A percentile compares a stretch with the other conserved stretches of the same genome.
These are phyloP conservation scores for Rhynchopsitta pachyrhyncha DNA, from an alignment of 2,113 vertebrate genomes.

Conservation along the genomic window DNA sequence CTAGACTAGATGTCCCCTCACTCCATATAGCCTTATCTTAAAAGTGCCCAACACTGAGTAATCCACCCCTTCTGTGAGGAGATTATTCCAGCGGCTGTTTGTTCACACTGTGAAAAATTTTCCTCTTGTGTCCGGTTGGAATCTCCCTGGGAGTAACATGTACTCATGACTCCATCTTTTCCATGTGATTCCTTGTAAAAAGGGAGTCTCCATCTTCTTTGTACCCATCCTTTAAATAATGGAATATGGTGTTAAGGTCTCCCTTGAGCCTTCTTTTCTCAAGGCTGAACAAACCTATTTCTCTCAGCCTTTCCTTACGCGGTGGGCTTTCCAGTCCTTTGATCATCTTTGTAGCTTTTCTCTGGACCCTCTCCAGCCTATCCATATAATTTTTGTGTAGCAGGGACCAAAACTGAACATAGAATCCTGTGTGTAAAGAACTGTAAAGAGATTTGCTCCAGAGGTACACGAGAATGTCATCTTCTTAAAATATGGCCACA, in stretches of 20 bases:
- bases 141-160: not conserved
- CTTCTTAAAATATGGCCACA: not conserved
- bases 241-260: not conserved
- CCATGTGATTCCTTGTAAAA: not conserved
- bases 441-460: not conserved
- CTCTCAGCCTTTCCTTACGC: not conserved
- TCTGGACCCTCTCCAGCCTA: not conserved
- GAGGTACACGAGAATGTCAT: accelerated
- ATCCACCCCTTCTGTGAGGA: not conserved
- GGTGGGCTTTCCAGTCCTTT: not conserved
- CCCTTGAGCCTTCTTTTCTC: not conserved
- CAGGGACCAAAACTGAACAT: not conserved
- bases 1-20: not conserved
- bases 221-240: not conserved
- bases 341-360: not conserved
- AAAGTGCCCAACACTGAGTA: not conserved
- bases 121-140: not conserved
- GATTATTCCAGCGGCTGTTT: not conserved
- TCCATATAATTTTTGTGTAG: not conserved
- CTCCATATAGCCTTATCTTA: not conserved
- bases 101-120: not conserved
- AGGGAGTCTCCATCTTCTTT: not conserved
- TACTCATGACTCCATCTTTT: not conserved
- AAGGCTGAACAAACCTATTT: not conserved
- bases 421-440: not conserved